A percentile compares a stretch with the other conserved stretches of the same genome.
Evolutionary conservation across 2,113 vertebrate genomes (phyloP).

Genomic region (Tonatia bakeri): DNA sequence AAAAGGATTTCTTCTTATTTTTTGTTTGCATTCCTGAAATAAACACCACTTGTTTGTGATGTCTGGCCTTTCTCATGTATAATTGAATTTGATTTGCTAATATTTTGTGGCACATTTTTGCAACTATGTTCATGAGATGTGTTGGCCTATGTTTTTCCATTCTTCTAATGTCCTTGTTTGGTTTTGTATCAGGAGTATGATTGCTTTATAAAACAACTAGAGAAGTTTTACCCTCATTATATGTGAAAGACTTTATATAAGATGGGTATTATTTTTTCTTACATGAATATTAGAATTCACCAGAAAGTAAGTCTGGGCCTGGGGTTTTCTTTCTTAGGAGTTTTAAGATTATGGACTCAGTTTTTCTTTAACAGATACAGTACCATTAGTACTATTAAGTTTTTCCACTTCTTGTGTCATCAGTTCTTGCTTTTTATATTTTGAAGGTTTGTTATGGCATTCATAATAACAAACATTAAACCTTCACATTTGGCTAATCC

Average conservation of each 20-base stretch:
- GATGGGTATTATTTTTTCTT: background rate
- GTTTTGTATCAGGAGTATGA: background rate
- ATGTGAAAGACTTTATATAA: background rate
- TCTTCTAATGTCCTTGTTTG: background rate
- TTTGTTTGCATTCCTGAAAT: background rate
- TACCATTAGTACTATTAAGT: background rate
- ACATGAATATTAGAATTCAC: background rate
- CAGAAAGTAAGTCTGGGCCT: background rate
- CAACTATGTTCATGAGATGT: background rate
- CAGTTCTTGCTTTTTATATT: background rate
- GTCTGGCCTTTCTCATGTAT: background rate
- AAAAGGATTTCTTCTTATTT: background rate
- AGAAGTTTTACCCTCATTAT: background rate
- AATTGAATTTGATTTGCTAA: slow-evolving; percentile 5
- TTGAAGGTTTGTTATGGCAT: background rate
- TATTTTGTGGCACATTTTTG: slow-evolving; percentile 3
- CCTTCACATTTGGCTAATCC: background rate
- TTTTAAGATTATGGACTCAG: background rate
- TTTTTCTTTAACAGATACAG: background rate
- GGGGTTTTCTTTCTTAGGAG: background rate
- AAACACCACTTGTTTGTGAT: background rate
- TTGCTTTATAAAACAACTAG: background rate
- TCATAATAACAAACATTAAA: background rate
- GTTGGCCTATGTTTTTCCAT: background rate
- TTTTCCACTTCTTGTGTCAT: background rate